Evolutionary conservation across 2,888 invertebrate species (phyloP).

Genomic region (Tinea trinotella): DNA sequence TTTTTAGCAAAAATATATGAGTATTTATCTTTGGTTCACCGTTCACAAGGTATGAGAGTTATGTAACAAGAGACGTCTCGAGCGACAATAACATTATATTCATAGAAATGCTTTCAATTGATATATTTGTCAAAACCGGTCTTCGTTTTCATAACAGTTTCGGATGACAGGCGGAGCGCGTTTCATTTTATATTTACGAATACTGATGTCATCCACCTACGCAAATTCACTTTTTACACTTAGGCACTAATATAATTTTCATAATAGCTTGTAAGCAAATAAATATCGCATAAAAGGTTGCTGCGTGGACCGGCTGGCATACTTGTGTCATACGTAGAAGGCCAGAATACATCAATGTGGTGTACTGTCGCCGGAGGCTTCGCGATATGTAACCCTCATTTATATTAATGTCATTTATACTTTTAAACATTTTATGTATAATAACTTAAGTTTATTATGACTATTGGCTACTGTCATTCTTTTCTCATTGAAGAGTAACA

Average conservation of each 20-base stretch:
- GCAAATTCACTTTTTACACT: background rate
- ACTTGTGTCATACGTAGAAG: background rate
- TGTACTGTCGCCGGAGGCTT: background rate
- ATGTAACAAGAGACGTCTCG: background rate
- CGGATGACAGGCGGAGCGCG: slow-evolving; percentile 22
- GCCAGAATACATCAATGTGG: slow-evolving; percentile 3
- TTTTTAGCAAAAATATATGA: too few species aligned
- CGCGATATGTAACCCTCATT: background rate
- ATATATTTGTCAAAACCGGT: slow-evolving; percentile 67
- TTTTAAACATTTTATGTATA: background rate
- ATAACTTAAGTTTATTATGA: too few species aligned
- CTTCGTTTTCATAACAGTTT: slow-evolving; percentile 59
- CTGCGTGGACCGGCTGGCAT: background rate
- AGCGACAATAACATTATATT: background rate
- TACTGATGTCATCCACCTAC: slow-evolving; percentile 1
- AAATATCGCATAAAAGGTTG: background rate
- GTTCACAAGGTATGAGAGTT: background rate
- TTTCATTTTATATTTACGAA: background rate
- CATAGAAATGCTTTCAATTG: slow-evolving; percentile 36
- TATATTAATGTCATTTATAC: background rate
- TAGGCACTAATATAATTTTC: background rate
- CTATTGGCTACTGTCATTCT: too few species aligned
- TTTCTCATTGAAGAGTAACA: too few species aligned
- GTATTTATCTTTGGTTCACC: background rate
- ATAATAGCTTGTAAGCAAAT: background rate